phyloP scores from a whole-genome alignment of 2,113 vertebrate genomes.

The Chloroceryle aenea region DNA sequence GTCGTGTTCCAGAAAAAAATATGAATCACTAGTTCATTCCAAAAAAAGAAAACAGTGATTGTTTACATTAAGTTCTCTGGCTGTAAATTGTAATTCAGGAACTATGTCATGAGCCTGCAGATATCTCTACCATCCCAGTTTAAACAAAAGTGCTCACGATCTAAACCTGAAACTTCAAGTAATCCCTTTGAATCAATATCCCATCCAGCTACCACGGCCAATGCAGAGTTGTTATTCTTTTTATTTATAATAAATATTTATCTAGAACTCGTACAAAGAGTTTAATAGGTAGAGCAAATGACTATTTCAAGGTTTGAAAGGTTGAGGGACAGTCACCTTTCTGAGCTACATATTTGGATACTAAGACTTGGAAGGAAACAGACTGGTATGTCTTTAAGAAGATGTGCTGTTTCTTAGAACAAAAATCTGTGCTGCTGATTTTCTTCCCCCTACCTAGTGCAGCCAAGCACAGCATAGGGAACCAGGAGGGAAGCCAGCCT shows the following conservation, averaged over 20 bases:
- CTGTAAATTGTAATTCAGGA: not conserved
- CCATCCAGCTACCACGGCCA: not conserved
- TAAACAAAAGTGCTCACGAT: not conserved
- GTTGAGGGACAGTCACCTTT: not conserved
- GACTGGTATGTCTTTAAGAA: not conserved
- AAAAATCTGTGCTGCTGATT: not conserved
- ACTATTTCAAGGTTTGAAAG: not conserved
- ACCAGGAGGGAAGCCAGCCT: not conserved
- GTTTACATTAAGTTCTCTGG: not conserved
- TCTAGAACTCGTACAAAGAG: not conserved
- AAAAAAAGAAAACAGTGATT: not conserved
- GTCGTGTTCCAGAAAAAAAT: not conserved
- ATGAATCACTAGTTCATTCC: not conserved
- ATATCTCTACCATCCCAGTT: not conserved
- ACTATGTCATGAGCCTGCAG: not conserved
- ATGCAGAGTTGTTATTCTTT: not conserved
- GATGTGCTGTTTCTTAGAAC: not conserved
- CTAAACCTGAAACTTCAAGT: not conserved
- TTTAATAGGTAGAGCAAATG: not conserved
- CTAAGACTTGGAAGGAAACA: not conserved
- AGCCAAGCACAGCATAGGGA: not conserved
- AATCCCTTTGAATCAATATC: not conserved
- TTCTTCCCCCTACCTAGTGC: not conserved
- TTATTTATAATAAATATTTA: not conserved
- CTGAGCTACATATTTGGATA: not conserved